phyloP scores from a whole-genome alignment of 2,888 invertebrate species.

The Plagiodera versicolora region DNA sequence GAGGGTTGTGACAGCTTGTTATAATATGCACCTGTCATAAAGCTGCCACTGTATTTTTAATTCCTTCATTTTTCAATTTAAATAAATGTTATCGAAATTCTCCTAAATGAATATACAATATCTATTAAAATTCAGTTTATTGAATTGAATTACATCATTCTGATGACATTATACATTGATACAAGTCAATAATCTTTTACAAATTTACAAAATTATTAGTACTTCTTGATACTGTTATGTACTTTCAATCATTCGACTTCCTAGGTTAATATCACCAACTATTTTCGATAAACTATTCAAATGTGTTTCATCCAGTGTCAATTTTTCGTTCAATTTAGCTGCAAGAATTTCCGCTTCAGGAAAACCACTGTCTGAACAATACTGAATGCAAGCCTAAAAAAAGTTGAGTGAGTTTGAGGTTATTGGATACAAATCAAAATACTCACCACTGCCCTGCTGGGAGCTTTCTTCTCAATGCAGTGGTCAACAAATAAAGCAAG shows the following conservation, averaged over 20 bases:
- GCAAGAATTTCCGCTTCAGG: constrained; percentile 55
- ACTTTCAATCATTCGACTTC: neutral
- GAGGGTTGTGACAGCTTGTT: no score
- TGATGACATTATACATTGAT: neutral
- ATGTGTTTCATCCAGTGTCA: constrained; percentile 58
- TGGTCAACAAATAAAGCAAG: constrained; percentile 59
- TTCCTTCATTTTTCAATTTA: no score
- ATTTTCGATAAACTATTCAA: constrained; percentile 56
- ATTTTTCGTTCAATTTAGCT: constrained; percentile 45
- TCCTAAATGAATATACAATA: neutral
- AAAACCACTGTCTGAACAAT: constrained; percentile 61
- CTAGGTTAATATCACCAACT: constrained; percentile 48
- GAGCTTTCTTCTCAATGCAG: constrained; percentile 59
- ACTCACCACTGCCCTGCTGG: constrained; percentile 59
- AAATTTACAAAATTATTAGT: neutral
- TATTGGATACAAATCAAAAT: constrained; percentile 8
- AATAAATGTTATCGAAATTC: no score
- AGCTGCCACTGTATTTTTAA: no score
- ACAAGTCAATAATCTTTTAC: neutral
- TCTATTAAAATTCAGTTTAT: no score
- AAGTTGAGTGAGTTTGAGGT: neutral
- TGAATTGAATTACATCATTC: neutral
- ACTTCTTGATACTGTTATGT: neutral
- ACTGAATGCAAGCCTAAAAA: constrained; percentile 60
- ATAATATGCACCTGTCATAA: no score